Evolutionary conservation across 2,797 vertebrate genomes (phyloP), one percentile per base, ranked within the genome.

Genomic region (Scleropages formosus): DNA sequence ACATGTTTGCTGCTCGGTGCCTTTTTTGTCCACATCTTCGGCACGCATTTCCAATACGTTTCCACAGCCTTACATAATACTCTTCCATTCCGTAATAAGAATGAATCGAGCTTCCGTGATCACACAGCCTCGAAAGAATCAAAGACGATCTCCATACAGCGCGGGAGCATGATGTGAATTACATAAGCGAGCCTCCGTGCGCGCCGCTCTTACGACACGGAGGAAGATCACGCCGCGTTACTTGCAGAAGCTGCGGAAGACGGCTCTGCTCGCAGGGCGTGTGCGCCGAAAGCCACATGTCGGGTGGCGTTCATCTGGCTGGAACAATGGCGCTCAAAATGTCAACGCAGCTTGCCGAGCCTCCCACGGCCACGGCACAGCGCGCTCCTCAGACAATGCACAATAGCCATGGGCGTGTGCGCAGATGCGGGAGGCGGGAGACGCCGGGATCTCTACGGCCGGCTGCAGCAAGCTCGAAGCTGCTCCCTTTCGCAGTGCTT

Each of bases 221-320:
- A 51, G 49, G 69, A 71, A 68, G 60, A 63, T n/a, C n/a, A n/a
- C 46, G 3, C 49, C 49, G n/a, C 44, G 24, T 16, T 27, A 58
- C 58, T 49, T 20, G 31, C 75, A 72, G 31, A 56, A 49, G 24
- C 46, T 24, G 27, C 53, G 56, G 68, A 60, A 68, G 39, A 53
- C 58, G 13, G 62, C 4, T 20, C 46, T 56, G 44, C 73, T 47
- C 72, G 31, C 76, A 22, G 62, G 20, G 31, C 31, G 59, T 49
- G 27, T 0, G 77, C 63, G 72, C 76, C 68, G 75, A 76, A 86
- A 83, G 85, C 85, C 80, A 77, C 80, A 22, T 77, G 72, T 70
- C 62, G 66, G 75, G 77, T 72, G 67, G 63, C 75, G 64, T 73
- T 53, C 71, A 15, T 12, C 15, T n/a, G 70, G 80, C 84, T 72